These are phyloP conservation scores for Drosophila sulfurigaster DNA, from an alignment of 1,140 invertebrate genomes.

Conservation along the genomic window DNA sequence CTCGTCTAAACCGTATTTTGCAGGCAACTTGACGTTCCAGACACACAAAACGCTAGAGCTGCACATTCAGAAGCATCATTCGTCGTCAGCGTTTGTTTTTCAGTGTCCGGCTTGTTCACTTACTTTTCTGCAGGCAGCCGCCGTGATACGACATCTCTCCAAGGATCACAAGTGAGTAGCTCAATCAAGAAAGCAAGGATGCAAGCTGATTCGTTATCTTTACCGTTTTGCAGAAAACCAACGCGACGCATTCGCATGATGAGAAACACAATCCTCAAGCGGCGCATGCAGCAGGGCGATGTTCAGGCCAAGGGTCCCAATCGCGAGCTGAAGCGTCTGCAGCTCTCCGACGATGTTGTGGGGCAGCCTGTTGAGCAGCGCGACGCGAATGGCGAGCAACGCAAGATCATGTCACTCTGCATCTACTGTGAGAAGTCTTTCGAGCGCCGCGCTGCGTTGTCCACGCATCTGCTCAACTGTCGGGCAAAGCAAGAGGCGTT, in stretches of 20 bases:
- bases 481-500: constrained; percentile 73
- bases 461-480: constrained; percentile 88
- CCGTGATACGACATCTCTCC: constrained; percentile 90
- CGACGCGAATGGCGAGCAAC: constrained; percentile 48
- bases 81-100: constrained; percentile 88
- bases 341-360: constrained; percentile 70
- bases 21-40: constrained; percentile 88
- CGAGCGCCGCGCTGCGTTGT: constrained; percentile 88
- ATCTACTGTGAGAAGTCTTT: constrained; percentile 89
- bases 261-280: constrained; percentile 77
- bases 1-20: constrained; percentile 8
- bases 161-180: constrained; percentile 88
- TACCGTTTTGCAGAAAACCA: constrained; percentile 64
- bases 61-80: constrained; percentile 89
- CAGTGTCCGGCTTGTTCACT: constrained; percentile 89
- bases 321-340: constrained; percentile 74
- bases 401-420: constrained; percentile 85
- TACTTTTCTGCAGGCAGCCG: constrained; percentile 89
- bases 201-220: not conserved
- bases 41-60: constrained; percentile 89
- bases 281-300: constrained; percentile 71
- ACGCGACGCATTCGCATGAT: constrained; percentile 77
- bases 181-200: not conserved
- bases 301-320: constrained; percentile 72
- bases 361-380: constrained; percentile 47